Percentiles rank a stretch among this genome's conserved stretches.
Conservation (phyloP, 2,113 vertebrate genomes). For the Patagioenas fasciata region DNA sequence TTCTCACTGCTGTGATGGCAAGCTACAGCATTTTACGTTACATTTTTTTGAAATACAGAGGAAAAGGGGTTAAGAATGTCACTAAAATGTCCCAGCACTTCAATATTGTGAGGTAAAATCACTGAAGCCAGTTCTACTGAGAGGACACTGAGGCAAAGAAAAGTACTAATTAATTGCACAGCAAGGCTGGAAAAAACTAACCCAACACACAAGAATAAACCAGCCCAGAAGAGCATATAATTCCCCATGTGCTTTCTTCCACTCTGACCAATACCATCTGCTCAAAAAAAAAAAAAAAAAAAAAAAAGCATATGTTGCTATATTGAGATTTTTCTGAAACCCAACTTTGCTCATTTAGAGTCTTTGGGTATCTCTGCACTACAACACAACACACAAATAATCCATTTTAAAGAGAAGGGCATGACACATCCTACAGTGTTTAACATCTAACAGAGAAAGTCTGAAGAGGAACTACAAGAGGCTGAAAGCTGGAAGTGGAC, state of each 20-base stretch:
- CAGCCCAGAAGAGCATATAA: not conserved
- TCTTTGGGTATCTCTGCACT: not conserved
- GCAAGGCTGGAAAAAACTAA: not conserved
- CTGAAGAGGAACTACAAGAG: not conserved
- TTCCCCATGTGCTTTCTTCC: not conserved
- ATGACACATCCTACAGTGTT: not conserved
- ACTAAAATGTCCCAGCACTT: not conserved
- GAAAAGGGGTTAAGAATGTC: not conserved
- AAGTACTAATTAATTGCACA: not conserved
- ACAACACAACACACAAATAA: not conserved
- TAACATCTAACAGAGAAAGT: not conserved
- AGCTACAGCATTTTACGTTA: not conserved
- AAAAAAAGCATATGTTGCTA: not conserved
- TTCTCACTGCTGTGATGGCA: not conserved
- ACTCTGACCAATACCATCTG: slow-evolving; percentile 9
- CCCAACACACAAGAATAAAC: not conserved
- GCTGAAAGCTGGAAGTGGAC: not conserved
- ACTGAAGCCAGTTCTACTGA: not conserved
- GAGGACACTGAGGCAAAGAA: not conserved
- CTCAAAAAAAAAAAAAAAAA: not conserved
- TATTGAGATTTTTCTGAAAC: not conserved
- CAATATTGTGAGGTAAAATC: not conserved
- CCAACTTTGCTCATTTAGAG: not conserved
- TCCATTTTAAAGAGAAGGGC: not conserved
- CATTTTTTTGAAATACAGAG: not conserved